A percentile compares a stretch with the other conserved stretches of the same genome.
Evolutionary conservation across 2,797 vertebrate genomes (phyloP).

Genomic region (Muraenolepis orangiensis): DNA sequence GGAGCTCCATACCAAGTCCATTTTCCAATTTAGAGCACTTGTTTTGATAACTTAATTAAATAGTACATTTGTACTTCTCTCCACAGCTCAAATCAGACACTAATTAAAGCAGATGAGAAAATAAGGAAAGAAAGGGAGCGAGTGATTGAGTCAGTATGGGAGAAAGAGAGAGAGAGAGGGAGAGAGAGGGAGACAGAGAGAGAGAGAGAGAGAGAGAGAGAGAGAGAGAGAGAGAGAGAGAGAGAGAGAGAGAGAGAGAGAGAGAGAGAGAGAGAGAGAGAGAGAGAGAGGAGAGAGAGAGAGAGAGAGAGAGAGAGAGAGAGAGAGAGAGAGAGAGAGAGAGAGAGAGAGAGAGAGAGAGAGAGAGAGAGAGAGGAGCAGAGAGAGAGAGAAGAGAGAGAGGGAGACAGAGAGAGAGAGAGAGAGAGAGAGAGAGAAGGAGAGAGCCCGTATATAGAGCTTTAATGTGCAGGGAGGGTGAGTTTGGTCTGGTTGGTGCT

Average conservation of each 20-base stretch:
- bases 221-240: too few relatives aligned
- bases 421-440: too few relatives aligned
- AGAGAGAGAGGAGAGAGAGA: slow-evolving; percentile 29
- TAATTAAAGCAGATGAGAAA: slow-evolving; percentile 52
- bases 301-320: slow-evolving; percentile 22
- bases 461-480: too few relatives aligned
- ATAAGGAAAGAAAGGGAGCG: slow-evolving; percentile 38
- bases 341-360: too few relatives aligned
- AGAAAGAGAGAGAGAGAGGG: slow-evolving; percentile 28
- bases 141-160: slow-evolving; percentile 35
- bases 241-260: too few relatives aligned
- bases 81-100: slow-evolving; percentile 57
- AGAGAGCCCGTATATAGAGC: too few relatives aligned
- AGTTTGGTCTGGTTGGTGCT: too few relatives aligned
- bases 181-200: too few relatives aligned
- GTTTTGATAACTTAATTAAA: slow-evolving; percentile 70
- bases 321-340: slow-evolving; percentile 51
- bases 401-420: too few relatives aligned
- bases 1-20: slow-evolving; percentile 48
- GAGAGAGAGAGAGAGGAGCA: too few relatives aligned
- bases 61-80: slow-evolving; percentile 55
- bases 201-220: too few relatives aligned
- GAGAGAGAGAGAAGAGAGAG: too few relatives aligned
- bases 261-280: slow-evolving; percentile 38
- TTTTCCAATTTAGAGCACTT: slow-evolving; percentile 60